These are phyloP conservation scores for Ophion costatus DNA, from an alignment of 2,888 invertebrate species.

Conservation along the genomic window DNA sequence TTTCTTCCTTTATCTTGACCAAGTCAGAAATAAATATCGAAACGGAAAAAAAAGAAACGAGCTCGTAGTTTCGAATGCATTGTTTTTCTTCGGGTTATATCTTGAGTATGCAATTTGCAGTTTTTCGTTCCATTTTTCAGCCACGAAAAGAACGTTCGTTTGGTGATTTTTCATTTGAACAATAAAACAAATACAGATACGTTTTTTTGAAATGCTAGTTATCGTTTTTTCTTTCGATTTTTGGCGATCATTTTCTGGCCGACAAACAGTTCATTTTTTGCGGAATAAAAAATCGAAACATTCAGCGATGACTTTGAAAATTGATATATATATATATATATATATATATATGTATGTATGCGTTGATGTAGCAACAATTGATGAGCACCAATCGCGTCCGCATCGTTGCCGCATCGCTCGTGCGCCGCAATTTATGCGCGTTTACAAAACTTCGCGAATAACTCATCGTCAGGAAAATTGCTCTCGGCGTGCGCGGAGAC, in stretches of 20 bases:
- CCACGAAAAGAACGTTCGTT: no score
- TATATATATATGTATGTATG: no score
- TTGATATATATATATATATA: not conserved
- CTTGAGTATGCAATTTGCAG: no score
- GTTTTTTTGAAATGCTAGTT: not conserved
- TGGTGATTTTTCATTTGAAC: not conserved
- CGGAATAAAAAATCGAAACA: not conserved
- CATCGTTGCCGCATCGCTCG: not conserved
- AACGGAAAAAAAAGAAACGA: not conserved
- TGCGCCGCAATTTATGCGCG: not conserved
- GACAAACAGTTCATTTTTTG: no score
- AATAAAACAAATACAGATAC: not conserved
- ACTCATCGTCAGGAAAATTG: not conserved
- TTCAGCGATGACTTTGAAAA: not conserved
- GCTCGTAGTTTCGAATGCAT: not conserved
- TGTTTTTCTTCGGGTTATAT: not conserved
- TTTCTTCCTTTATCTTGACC: not conserved
- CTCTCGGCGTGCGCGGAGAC: not conserved
- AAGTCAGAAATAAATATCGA: not conserved
- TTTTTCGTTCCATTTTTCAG: no score
- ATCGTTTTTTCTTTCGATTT: no score
- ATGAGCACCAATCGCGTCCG: not conserved
- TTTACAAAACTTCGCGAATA: not conserved
- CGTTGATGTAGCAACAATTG: not conserved
- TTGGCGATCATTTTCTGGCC: no score